phyloP scores from a whole-genome alignment of 1,140 invertebrate species.

The Drosophila saltans region DNA sequence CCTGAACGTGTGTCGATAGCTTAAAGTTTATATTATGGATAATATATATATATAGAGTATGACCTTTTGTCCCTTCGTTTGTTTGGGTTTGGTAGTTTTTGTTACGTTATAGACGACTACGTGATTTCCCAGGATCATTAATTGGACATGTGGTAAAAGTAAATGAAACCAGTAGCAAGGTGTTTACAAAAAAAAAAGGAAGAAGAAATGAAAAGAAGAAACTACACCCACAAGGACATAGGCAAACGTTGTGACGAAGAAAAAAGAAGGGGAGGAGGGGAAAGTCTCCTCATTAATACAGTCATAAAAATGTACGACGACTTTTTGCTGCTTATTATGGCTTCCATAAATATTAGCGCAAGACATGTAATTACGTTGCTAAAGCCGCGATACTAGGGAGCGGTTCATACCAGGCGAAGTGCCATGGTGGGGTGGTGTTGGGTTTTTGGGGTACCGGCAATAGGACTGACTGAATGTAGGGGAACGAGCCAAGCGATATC shows the following conservation, averaged over 20 bases:
- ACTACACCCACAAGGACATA: background rate
- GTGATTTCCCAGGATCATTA: slow-evolving; percentile 50
- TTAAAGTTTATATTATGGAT: slow-evolving; percentile 41
- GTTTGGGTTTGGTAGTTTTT: slow-evolving; percentile 43
- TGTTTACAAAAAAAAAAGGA: slow-evolving; percentile 19
- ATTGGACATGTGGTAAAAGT: slow-evolving; percentile 53
- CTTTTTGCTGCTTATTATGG: slow-evolving; percentile 58
- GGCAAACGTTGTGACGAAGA: background rate
- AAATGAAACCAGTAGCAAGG: slow-evolving; percentile 14
- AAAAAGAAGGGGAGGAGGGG: background rate
- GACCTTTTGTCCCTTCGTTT: slow-evolving; percentile 2
- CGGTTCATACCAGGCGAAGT: background rate
- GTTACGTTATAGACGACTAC: slow-evolving; percentile 27
- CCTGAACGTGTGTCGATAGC: slow-evolving; percentile 54
- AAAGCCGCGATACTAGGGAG: background rate
- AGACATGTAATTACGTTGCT: slow-evolving; percentile 60
- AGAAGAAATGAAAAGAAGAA: background rate
- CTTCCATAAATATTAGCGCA: slow-evolving; percentile 68
- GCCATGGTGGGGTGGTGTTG: background rate
- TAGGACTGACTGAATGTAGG: too few species aligned
- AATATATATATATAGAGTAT: too few species aligned
- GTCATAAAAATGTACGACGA: slow-evolving; percentile 61
- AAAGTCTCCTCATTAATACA: slow-evolving; percentile 59
- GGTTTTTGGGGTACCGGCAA: too few species aligned
- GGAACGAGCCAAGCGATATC: slow-evolving; percentile 21